phyloP scores from a whole-genome alignment of 2,797 vertebrate species.

The Acipenser ruthenus region DNA sequence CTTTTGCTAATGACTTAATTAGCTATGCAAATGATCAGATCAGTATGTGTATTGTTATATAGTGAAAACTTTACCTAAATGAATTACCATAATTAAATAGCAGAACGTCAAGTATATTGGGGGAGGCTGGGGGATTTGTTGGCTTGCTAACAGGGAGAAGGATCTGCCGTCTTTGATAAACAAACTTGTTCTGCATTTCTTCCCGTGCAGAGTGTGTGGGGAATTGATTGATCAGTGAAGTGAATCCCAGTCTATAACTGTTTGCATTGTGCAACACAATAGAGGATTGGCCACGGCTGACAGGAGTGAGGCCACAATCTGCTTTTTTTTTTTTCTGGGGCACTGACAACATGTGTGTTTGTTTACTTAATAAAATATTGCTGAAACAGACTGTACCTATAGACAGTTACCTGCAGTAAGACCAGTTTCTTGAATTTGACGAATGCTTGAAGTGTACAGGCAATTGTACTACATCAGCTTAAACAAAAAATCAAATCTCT shows the following conservation, averaged over 20 bases:
- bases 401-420: no score
- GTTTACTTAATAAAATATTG: no score
- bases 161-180: constrained; percentile 53
- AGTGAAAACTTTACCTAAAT: constrained; percentile 95
- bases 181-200: constrained; percentile 35
- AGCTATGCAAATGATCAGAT: constrained; percentile 98
- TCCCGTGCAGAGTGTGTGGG: constrained; percentile 10
- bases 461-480: no score
- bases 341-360: no score
- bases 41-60: constrained; percentile 96
- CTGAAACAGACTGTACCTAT: no score
- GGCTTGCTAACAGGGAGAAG: constrained; percentile 38
- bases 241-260: constrained; percentile 32
- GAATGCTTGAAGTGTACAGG: no score
- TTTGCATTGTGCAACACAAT: constrained; percentile 8
- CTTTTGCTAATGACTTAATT: constrained; percentile 98
- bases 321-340: not conserved
- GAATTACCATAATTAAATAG: constrained; percentile 94
- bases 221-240: constrained; percentile 42
- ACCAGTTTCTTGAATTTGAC: no score
- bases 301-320: not conserved
- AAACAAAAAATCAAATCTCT: no score
- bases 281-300: constrained; percentile 2
- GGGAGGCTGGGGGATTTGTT: constrained; percentile 62
- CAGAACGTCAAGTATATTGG: constrained; percentile 75